These are phyloP conservation scores for Patella ulyssiponensis DNA, from an alignment of 2,888 invertebrate genomes.

Conservation along the genomic window DNA sequence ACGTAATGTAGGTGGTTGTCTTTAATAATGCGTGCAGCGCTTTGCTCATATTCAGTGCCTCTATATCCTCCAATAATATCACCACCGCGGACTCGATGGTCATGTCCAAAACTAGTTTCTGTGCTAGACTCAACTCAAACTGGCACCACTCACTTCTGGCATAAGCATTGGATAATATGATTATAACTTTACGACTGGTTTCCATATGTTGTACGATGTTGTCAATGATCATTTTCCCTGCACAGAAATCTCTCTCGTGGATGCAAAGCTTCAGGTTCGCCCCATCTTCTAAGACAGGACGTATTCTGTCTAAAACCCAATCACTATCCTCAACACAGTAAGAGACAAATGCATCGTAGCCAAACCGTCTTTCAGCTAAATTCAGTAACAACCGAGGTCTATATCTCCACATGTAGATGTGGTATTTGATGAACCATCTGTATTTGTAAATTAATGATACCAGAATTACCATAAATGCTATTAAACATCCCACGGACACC, in stretches of 20 bases:
- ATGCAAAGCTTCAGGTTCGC: slow-evolving; percentile 75
- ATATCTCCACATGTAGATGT: slow-evolving; percentile 3
- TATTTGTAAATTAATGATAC: slow-evolving; percentile 16
- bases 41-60: slow-evolving; percentile 77
- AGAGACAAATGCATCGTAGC: slow-evolving; percentile 81
- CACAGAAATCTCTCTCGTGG: slow-evolving; percentile 82
- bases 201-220: slow-evolving; percentile 82
- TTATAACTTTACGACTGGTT: slow-evolving; percentile 78
- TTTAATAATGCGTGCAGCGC: slow-evolving; percentile 80
- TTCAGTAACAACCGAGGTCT: slow-evolving; percentile 41
- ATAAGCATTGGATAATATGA: slow-evolving; percentile 79
- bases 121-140: slow-evolving; percentile 82
- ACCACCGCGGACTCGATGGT: slow-evolving; percentile 79
- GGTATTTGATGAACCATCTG: slow-evolving; percentile 14
- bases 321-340: slow-evolving; percentile 79
- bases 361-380: not conserved
- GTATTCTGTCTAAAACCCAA: slow-evolving; percentile 79
- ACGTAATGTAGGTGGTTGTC: slow-evolving; percentile 81
- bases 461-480: not conserved
- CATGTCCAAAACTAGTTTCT: slow-evolving; percentile 73
- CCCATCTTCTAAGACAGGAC: slow-evolving; percentile 78
- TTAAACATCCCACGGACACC: not conserved
- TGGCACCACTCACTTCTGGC: slow-evolving; percentile 82
- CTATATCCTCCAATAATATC: slow-evolving; percentile 79
- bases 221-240: slow-evolving; percentile 80